Evolutionary conservation across 1,140 invertebrate genomes (phyloP), one percentile per base, ranked within the genome.

Genomic region (Bombus sibiricus): DNA sequence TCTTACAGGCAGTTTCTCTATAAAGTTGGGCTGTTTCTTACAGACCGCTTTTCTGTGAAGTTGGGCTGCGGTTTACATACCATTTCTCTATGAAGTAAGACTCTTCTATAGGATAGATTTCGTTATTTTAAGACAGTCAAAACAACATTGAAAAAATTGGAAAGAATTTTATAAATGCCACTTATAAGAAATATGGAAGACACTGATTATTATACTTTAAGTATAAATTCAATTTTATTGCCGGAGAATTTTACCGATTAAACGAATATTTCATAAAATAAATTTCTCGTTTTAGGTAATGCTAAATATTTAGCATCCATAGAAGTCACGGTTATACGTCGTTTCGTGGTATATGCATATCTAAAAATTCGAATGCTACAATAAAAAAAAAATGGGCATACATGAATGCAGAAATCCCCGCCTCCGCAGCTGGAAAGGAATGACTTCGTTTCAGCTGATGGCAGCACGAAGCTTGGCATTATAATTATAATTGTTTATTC

Each of bases 401-500:
- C 43, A 78, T 8, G 66, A 53, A 12, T 37, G 18, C 18, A 85
- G 76, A 80, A 73, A 80, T 83, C 62, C 37, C 59, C 43, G 73
- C 57, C 64, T 62, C 32, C 66, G n/a, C 53, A 28, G 25, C 64
- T 41, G 71, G 25, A n/a, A 22, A 43, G 75, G 34, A 57, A 71
- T 64, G 43, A 81, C 57, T 79, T 37, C 32, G 74, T 76, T 68
- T 66, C 64, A 47, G 62, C 22, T 59, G 28, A 62, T 69, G 72
- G 69, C 59, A 64, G 34, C 53, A 28, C 62, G 69, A 62, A 53
- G 53, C 37, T 53, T 53, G 34, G 86, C 43, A 68, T 71, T 75
- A 53, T 53, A 22, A 53, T 89, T 81, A 59, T 83, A 86, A 86
- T 86, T 82, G 79, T 89, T 89, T 80, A 86, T 89, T 66, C 75